A percentile compares a stretch with the other conserved stretches of the same genome.
phyloP scores from a whole-genome alignment of 2,888 invertebrate species.

The Listrodromus nycthemerus region DNA sequence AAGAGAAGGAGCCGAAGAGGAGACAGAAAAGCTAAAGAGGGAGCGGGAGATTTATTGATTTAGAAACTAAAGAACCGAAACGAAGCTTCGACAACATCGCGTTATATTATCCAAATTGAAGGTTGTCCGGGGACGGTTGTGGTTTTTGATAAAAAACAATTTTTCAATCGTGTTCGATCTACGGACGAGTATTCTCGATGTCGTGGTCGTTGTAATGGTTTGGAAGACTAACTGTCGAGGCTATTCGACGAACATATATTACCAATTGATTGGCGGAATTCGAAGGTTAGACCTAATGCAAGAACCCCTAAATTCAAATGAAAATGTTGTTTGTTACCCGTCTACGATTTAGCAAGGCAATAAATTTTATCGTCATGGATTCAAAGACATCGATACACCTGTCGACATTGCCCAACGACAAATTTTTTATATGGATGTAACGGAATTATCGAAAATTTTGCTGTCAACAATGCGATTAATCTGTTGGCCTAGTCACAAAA shows the following conservation, averaged over 20 bases:
- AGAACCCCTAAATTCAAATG: constrained; percentile 51
- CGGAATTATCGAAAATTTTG: background rate
- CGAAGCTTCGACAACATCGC: constrained; percentile 63
- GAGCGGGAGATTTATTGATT: constrained; percentile 68
- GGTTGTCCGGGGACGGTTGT: constrained; percentile 52
- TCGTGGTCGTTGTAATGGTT: constrained; percentile 34
- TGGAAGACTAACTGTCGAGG: background rate
- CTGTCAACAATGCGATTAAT: background rate
- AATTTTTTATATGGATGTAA: background rate
- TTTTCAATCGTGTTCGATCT: constrained; percentile 15
- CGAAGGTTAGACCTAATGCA: constrained; percentile 7
- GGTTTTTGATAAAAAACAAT: constrained; percentile 58
- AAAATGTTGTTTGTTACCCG: constrained; percentile 38
- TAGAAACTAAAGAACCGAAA: constrained; percentile 69
- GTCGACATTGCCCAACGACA: background rate
- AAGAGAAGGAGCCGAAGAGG: constrained; percentile 37
- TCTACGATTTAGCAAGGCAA: constrained; percentile 28
- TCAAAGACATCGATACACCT: constrained; percentile 25
- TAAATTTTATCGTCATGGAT: constrained; percentile 53
- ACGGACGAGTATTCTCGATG: constrained; percentile 47
- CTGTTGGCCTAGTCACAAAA: background rate
- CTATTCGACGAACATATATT: constrained; percentile 36
- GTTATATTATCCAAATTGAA: constrained; percentile 69
- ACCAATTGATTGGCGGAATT: constrained; percentile 38
- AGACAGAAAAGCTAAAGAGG: constrained; percentile 38